These are phyloP conservation scores for Epistrophe grossulariae DNA, from an alignment of 2,888 invertebrate species.

Conservation along the genomic window DNA sequence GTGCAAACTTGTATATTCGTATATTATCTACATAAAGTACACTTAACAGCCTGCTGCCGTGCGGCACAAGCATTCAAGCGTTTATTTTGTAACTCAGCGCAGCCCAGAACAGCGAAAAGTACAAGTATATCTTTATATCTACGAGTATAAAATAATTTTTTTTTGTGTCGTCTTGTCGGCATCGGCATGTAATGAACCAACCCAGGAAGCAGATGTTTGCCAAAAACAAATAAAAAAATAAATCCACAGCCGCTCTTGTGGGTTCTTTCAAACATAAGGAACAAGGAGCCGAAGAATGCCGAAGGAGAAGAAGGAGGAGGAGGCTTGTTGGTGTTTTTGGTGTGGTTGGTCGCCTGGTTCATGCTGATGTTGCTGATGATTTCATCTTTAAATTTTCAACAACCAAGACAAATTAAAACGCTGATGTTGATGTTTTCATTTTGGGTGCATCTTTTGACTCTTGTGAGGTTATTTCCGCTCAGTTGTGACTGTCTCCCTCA, in stretches of 20 bases:
- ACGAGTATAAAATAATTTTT: conserved; percentile 1
- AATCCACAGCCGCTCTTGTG: conserved; percentile 26
- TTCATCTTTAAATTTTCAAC: conserved; percentile 67
- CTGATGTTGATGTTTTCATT: conserved; percentile 66
- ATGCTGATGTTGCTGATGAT: conserved; percentile 63
- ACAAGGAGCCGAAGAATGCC: conserved; percentile 3
- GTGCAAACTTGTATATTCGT: conserved; percentile 58
- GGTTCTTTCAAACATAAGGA: conserved; percentile 9
- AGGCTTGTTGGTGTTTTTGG: conserved; percentile 44
- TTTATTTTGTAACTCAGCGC: conserved; percentile 23
- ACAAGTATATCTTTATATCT: conserved; percentile 33
- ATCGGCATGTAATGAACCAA: conserved; percentile 70
- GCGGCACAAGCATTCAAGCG: conserved; percentile 15
- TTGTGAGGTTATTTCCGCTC: conserved; percentile 57
- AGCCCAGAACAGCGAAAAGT: conserved; percentile 35
- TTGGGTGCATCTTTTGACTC: conserved; percentile 57
- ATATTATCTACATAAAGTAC: conserved; percentile 44
- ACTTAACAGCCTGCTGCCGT: conserved; percentile 21
- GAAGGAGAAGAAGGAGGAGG: conserved; percentile 18
- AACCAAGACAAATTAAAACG: conserved; percentile 62
- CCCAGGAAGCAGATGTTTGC: conserved; percentile 76
- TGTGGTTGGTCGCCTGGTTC: conserved; percentile 25
- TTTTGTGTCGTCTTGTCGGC: conserved; percentile 42
- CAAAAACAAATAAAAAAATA: conserved; percentile 69
- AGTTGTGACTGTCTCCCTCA: conserved; percentile 27